phyloP scores from a whole-genome alignment of 2,888 invertebrate species.

The Dione vanillae region DNA sequence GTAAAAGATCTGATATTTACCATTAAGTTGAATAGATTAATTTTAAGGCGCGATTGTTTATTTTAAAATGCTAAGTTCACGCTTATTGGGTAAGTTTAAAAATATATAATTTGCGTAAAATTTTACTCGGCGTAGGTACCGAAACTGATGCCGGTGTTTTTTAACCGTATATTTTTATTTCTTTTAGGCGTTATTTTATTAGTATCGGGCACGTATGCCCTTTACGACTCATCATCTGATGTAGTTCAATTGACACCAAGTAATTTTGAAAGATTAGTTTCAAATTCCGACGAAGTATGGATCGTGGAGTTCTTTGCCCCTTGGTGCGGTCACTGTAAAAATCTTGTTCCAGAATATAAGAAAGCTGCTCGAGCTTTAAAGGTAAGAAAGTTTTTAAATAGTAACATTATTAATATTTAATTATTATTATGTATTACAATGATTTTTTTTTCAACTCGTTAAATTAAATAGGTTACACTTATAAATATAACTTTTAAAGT shows the following conservation, averaged over 20 bases:
- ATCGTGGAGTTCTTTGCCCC: constrained; percentile 98
- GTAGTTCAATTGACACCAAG: constrained; percentile 93
- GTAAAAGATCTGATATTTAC: constrained; percentile 49
- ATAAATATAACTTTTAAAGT: not conserved
- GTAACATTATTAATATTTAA: not conserved
- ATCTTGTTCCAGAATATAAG: constrained; percentile 95
- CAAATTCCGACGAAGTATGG: constrained; percentile 94
- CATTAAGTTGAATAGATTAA: not conserved
- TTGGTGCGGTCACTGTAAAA: constrained; percentile 97
- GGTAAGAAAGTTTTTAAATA: constrained; percentile 72
- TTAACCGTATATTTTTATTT: constrained; percentile 37
- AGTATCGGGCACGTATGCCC: constrained; percentile 66
- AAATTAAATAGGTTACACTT: too few species aligned
- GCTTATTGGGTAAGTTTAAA: constrained; percentile 71
- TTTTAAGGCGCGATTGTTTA: constrained; percentile 23
- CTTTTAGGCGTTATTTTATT: constrained; percentile 72
- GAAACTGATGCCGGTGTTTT: constrained; percentile 52
- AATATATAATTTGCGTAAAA: constrained; percentile 63
- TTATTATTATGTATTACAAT: too few species aligned
- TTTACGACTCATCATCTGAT: constrained; percentile 89
- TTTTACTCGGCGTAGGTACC: constrained; percentile 49
- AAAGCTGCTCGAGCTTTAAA: constrained; percentile 97
- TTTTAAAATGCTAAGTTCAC: constrained; percentile 64
- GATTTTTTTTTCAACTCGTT: too few species aligned
- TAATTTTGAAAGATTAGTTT: constrained; percentile 94